Percentiles rank a stretch among this genome's conserved stretches.
These are phyloP conservation scores for Cochlearius cochlearius DNA, from an alignment of 2,113 vertebrate species.

Conservation along the genomic window DNA sequence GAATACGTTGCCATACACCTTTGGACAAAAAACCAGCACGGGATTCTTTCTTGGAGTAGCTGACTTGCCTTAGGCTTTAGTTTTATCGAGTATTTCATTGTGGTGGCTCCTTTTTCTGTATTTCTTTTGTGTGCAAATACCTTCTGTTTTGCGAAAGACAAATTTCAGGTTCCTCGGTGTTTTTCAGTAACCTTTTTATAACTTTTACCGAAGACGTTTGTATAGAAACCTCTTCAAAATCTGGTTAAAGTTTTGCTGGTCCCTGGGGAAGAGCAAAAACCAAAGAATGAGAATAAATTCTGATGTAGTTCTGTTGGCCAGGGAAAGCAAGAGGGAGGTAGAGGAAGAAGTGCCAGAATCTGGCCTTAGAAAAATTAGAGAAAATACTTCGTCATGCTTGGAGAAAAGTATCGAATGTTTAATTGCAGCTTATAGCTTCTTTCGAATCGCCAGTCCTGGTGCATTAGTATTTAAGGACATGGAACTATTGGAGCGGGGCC, in stretches of 20 bases:
- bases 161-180: background rate
- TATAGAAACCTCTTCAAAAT: background rate
- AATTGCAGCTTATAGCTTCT: background rate
- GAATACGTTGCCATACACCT: background rate
- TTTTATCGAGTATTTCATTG: background rate
- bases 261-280: background rate
- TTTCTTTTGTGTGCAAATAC: background rate
- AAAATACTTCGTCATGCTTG: background rate
- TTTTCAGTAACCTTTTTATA: background rate
- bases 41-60: background rate
- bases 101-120: background rate
- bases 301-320: background rate
- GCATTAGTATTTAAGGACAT: background rate
- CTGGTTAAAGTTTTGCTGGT: background rate
- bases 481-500: no score
- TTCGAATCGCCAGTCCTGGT: background rate
- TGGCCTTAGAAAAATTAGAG: background rate
- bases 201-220: background rate
- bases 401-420: background rate
- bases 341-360: background rate
- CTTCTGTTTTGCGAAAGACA: background rate
- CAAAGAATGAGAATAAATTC: background rate
- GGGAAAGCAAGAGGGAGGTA: background rate
- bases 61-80: background rate
- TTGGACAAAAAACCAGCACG: background rate